Conservation (phyloP, 2,888 invertebrate genomes). For the Lochmaea crataegi region DNA sequence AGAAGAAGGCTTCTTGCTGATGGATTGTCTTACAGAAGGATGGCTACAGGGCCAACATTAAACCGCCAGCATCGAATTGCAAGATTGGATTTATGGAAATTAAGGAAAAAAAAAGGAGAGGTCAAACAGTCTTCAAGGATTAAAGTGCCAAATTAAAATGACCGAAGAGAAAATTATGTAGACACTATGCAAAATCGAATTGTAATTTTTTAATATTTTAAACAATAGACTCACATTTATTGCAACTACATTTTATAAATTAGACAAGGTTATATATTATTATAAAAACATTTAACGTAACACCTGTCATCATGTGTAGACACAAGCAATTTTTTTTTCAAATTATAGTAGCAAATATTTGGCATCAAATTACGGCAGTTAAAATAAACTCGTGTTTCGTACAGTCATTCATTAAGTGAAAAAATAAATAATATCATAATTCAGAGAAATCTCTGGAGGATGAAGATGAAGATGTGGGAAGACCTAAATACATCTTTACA, state of each 20-base stretch:
- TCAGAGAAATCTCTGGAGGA: neutral
- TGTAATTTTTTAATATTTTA: neutral
- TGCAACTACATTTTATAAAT: neutral
- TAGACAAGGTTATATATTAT: neutral
- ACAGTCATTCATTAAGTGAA: neutral
- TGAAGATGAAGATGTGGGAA: too few species aligned
- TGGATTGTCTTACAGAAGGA: too few species aligned
- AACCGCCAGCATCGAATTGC: too few species aligned
- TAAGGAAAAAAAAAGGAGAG: too few species aligned
- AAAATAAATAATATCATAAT: neutral
- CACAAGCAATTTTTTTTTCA: neutral
- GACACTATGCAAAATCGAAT: neutral
- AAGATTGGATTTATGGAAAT: too few species aligned
- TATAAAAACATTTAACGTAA: neutral
- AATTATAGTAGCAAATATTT: slow-evolving; percentile 11
- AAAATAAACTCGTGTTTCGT: neutral
- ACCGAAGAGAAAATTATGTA: neutral
- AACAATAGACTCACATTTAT: neutral
- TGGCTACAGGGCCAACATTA: too few species aligned
- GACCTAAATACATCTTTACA: too few species aligned
- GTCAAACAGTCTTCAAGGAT: too few species aligned
- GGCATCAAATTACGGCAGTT: neutral
- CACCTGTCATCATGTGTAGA: slow-evolving; percentile 5
- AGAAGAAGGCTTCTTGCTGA: too few species aligned
- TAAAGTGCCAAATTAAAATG: too few species aligned